Conservation (phyloP, 2,113 vertebrate species). For the Mustelus asterias region DNA sequence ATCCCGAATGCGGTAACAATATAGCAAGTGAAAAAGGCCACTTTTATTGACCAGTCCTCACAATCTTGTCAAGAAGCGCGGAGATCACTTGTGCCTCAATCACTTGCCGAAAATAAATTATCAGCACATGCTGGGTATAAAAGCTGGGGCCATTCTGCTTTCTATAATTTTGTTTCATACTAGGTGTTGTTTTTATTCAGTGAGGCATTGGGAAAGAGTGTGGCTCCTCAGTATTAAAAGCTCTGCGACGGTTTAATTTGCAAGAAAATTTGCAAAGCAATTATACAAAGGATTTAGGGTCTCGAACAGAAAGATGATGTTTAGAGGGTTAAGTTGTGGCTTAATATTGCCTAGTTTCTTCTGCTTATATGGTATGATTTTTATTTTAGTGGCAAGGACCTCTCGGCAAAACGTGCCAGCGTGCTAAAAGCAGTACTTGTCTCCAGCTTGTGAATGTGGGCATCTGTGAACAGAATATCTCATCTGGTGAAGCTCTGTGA, state of each 20-base stretch:
- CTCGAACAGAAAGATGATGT: neutral
- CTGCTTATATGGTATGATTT: neutral
- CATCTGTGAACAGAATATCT: constrained; percentile 12
- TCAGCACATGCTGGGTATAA: neutral
- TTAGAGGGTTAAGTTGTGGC: neutral
- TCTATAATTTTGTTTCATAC: neutral
- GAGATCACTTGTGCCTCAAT: neutral
- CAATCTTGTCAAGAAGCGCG: neutral
- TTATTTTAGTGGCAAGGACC: neutral
- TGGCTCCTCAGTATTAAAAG: neutral
- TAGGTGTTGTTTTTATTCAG: neutral
- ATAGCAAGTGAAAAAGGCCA: too few species aligned
- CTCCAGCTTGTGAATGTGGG: neutral
- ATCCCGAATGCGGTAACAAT: neutral
- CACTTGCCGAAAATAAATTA: neutral
- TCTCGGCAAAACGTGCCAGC: neutral
- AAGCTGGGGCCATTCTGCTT: neutral
- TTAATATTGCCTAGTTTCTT: constrained; percentile 14
- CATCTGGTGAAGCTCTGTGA: neutral
- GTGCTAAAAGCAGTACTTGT: constrained; percentile 3
- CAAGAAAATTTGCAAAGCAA: neutral
- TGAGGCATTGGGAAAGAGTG: neutral
- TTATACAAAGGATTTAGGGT: neutral
- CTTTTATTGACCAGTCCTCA: neutral
- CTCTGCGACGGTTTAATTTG: neutral